phyloP scores from a whole-genome alignment of 2,113 vertebrate genomes.

The Tenebrosternarchus preto region DNA sequence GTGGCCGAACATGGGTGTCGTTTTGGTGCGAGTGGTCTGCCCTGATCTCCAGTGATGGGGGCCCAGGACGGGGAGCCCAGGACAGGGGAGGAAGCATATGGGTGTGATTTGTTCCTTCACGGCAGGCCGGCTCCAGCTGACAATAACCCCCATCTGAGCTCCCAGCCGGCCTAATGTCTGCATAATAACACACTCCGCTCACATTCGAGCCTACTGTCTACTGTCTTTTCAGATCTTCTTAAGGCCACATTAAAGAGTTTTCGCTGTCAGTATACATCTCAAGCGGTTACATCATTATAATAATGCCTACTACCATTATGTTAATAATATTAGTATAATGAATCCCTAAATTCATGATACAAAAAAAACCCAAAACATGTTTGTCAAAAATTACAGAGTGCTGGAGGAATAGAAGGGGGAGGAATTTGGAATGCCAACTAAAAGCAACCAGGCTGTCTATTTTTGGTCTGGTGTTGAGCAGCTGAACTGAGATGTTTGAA shows the following conservation, averaged over 20 bases:
- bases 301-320: too few relatives aligned
- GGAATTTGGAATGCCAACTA: neutral
- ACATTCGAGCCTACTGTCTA: neutral
- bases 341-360: too few relatives aligned
- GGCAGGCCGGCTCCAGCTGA: slow-evolving; percentile 44
- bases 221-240: neutral
- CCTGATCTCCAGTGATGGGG: neutral
- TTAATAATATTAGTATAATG: too few relatives aligned
- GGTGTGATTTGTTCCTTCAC: slow-evolving; percentile 50
- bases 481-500: neutral
- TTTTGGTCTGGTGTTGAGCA: neutral
- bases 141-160: slow-evolving; percentile 10
- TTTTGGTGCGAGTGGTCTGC: neutral
- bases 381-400: too few relatives aligned
- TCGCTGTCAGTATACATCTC: neutral
- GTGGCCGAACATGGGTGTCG: neutral
- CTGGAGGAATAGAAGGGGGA: neutral
- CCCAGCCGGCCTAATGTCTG: slow-evolving; percentile 3
- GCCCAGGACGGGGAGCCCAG: neutral
- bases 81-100: slow-evolving; percentile 31
- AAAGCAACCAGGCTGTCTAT: neutral
- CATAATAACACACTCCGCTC: slow-evolving; percentile 17
- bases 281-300: too few relatives aligned
- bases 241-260: neutral
- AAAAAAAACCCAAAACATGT: too few relatives aligned